Base-by-base conservation (phyloP, 2,113 vertebrate genomes). In the Uropsilus gracilis region DNA sequence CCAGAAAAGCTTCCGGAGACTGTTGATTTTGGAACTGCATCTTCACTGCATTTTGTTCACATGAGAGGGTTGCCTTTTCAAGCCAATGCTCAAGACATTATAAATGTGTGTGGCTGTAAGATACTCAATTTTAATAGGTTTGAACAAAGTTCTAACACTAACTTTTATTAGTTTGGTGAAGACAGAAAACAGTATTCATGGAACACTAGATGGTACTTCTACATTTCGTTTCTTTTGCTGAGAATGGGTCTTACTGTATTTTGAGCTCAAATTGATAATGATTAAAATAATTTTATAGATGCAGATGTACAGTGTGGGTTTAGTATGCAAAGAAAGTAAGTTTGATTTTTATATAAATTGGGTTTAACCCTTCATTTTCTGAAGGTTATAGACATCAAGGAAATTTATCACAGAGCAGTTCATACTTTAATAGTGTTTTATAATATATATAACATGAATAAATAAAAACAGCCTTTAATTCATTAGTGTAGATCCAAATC, bases 51-150 rank as follows among this genome's bases (percentile, higher is more conserved):
- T 89, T 98, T 97, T 88, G 96, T 99, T 87, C 99, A 99, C 69
- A 77, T 99, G 98, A 98, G 99, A 94, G 99, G 99, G 14, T 97
- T 99, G 77, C 99, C 99, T 34, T 98, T 98, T 90, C 98, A 98
- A 55, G 98, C 96, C 14, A 98, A 97, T 2, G 99, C 98, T 81
- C 98, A 98, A 68, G 99, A 99, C 86, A 96, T 99, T n/a, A 97
- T 99, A 66, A 98, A 99, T 30, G 99, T 99, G 94, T 97, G 98
- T 98, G 86, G 85, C 66, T 37, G 82, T n/a, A 86, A 81, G 88
- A 55, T 66, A n/a, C 28, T 46, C 11, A 86, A 0, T 89, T 12
- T 87, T 46, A 37, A 0, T 90, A 71, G 81, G 46, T 78, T 86
- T 78, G 89, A 82, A 18, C 44, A 57, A 12, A 77, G 66, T 16